phyloP scores from a whole-genome alignment of 2,888 invertebrate genomes.

The Amphipoea oculea region DNA sequence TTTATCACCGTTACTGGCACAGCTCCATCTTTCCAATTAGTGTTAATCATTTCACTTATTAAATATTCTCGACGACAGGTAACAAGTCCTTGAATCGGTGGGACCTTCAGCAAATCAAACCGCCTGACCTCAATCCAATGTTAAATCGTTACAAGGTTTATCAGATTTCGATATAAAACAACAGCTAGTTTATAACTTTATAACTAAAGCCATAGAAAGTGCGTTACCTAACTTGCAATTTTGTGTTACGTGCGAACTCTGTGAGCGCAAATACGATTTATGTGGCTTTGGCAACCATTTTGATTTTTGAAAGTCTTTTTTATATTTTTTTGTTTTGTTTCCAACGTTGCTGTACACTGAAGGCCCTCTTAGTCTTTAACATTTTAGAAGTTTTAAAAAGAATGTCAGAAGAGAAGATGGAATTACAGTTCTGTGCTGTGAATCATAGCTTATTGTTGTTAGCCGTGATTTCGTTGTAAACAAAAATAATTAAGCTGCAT shows the following conservation, averaged over 20 bases:
- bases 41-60: conserved; percentile 20
- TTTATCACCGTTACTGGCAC: conserved; percentile 40
- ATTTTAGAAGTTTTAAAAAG: not conserved
- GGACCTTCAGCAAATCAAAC: conserved; percentile 50
- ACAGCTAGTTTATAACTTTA: conserved; percentile 33
- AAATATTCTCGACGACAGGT: conserved; percentile 34
- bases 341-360: not conserved
- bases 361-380: not conserved
- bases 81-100: conserved; percentile 52
- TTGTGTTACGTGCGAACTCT: conserved; percentile 63
- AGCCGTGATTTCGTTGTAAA: conserved; percentile 1
- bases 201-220: conserved; percentile 65
- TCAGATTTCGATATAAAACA: conserved; percentile 63
- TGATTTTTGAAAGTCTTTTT: conserved; percentile 43
- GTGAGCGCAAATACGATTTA: conserved; percentile 44
- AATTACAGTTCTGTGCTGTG: conserved; percentile 23
- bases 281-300: conserved; percentile 49
- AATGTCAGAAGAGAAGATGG: not conserved
- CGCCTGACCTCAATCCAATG: conserved; percentile 57
- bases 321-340: not conserved
- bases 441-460: conserved; percentile 30
- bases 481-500: conserved; percentile 16
- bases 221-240: conserved; percentile 66
- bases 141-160: conserved; percentile 67
- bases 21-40: conserved; percentile 44